Percentiles rank a stretch among this genome's conserved stretches.
Evolutionary conservation across 2,113 vertebrate species (phyloP).

Genomic region (Trichomycterus rosablanca): DNA sequence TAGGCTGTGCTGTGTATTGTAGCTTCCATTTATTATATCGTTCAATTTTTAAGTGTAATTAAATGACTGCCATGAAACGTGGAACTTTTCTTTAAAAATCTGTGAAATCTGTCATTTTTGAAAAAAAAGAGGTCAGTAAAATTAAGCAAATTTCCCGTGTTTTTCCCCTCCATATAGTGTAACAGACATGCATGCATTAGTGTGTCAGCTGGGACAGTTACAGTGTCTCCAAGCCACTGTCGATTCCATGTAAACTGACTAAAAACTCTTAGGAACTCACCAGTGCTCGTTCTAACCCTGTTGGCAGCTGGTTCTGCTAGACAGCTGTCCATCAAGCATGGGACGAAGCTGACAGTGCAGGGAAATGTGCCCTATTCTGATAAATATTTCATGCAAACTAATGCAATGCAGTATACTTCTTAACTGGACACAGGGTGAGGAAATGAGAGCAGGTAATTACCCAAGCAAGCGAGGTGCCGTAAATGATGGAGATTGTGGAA

Average conservation of each 20-base stretch:
- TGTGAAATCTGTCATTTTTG: too few relatives aligned
- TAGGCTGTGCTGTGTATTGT: too few relatives aligned
- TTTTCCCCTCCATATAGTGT: too few relatives aligned
- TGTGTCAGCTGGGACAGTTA: too few relatives aligned
- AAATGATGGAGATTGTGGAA: slow-evolving; percentile 73
- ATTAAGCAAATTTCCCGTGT: too few relatives aligned
- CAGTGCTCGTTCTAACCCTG: slow-evolving; percentile 1
- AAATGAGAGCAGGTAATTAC: slow-evolving; percentile 75
- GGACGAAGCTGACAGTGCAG: slow-evolving; percentile 61
- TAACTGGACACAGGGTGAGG: slow-evolving; percentile 69
- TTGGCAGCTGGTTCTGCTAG: slow-evolving; percentile 46
- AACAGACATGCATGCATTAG: too few relatives aligned
- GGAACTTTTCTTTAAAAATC: too few relatives aligned
- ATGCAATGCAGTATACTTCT: slow-evolving; percentile 70
- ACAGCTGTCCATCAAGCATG: slow-evolving; percentile 67
- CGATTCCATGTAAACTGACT: slow-evolving; percentile 5
- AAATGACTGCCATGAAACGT: too few relatives aligned
- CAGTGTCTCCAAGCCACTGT: slow-evolving; percentile 17
- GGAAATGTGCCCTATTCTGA: slow-evolving; percentile 74
- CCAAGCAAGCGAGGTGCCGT: slow-evolving; percentile 67
- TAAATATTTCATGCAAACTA: slow-evolving; percentile 77
- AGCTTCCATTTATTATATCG: too few relatives aligned
- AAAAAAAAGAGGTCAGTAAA: too few relatives aligned
- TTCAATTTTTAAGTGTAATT: too few relatives aligned
- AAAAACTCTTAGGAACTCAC: slow-evolving; percentile 4